These are phyloP conservation scores for Lindbergichthys nudifrons DNA, from an alignment of 2,797 vertebrate species.

Conservation along the genomic window DNA sequence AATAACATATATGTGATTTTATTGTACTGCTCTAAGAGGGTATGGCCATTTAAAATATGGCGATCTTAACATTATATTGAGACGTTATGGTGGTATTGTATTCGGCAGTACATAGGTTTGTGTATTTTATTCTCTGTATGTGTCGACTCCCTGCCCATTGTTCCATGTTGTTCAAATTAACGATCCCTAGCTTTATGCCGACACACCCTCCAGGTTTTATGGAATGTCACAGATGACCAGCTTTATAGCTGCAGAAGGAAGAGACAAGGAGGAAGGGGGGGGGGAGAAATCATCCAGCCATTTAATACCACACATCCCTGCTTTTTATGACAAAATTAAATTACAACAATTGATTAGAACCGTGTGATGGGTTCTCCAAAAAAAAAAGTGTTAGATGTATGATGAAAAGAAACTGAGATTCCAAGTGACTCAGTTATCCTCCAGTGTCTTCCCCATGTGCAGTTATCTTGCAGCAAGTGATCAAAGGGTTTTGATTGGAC, in stretches of 20 bases:
- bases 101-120: background rate
- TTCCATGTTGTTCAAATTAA: conserved; percentile 52
- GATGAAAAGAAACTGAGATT: conserved; percentile 67
- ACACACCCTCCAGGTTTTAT: conserved; percentile 46
- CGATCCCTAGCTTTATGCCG: conserved; percentile 27
- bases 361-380: conserved; percentile 50
- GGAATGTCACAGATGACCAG: conserved; percentile 54
- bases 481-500: conserved; percentile 56
- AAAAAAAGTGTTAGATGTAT: conserved; percentile 66
- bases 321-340: conserved; percentile 61
- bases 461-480: conserved; percentile 58
- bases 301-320: conserved; percentile 57
- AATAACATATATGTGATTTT: background rate
- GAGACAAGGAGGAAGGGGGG: background rate
- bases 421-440: conserved; percentile 60
- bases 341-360: conserved; percentile 67
- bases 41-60: background rate
- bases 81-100: background rate
- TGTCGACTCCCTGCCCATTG: background rate
- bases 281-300: background rate
- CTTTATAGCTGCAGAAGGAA: conserved; percentile 51
- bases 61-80: background rate
- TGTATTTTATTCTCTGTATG: background rate
- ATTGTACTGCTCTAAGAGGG: background rate
- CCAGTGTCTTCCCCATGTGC: conserved; percentile 46